These are phyloP conservation scores for Ameiurus melas DNA, from an alignment of 2,113 vertebrate genomes.

Conservation along the genomic window DNA sequence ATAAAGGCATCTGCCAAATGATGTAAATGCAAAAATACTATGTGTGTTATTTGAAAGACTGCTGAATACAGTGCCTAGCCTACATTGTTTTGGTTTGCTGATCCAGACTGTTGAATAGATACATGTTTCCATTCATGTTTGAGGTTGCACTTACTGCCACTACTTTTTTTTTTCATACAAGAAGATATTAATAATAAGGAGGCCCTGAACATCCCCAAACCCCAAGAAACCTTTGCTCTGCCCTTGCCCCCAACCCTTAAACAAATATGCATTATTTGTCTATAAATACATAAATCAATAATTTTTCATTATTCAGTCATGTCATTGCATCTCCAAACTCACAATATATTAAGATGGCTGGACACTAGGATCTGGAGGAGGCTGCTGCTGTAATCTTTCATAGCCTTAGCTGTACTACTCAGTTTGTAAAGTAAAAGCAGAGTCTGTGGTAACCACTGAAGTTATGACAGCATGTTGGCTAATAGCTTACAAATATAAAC, in stretches of 20 bases:
- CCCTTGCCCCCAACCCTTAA: not conserved
- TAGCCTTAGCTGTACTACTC: not conserved
- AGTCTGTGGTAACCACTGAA: not conserved
- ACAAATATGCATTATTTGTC: not conserved
- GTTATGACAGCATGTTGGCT: not conserved
- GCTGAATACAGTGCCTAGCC: too few species aligned
- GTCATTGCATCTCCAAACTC: not conserved
- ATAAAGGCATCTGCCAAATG: too few species aligned
- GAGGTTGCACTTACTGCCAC: too few species aligned
- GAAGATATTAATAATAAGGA: too few species aligned
- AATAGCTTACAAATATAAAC: not conserved
- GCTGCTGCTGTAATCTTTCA: not conserved
- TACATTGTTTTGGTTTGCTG: too few species aligned
- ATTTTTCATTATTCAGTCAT: not conserved
- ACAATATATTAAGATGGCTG: not conserved
- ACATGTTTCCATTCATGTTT: too few species aligned
- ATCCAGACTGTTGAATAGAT: too few species aligned
- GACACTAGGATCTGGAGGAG: not conserved
- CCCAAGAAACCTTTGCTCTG: too few species aligned
- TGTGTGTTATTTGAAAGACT: too few species aligned
- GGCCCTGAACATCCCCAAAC: too few species aligned
- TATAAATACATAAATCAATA: not conserved
- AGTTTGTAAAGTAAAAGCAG: not conserved
- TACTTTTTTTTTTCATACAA: too few species aligned
- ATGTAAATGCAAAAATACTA: too few species aligned